phyloP scores from a whole-genome alignment of 2,113 vertebrate species.

The Ranitomeya variabilis region DNA sequence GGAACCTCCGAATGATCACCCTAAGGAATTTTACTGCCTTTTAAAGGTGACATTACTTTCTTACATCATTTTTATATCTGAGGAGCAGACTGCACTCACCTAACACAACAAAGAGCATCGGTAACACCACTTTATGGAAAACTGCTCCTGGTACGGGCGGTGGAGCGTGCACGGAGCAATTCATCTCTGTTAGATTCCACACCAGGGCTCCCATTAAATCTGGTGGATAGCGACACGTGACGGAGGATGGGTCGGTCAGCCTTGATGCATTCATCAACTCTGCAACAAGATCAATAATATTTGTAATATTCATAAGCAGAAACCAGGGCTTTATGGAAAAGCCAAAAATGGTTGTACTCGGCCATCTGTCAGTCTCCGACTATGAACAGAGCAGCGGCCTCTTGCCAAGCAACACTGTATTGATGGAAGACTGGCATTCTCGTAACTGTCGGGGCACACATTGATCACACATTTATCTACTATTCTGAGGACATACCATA shows the following conservation, averaged over 20 bases:
- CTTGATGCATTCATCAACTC: slow-evolving; percentile 65
- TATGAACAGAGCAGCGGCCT: too few relatives aligned
- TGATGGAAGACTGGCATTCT: too few relatives aligned
- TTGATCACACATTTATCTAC: too few relatives aligned
- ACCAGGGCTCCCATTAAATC: slow-evolving; percentile 61
- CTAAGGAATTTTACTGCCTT: too few relatives aligned
- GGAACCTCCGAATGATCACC: neutral
- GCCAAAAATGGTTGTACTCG: too few relatives aligned
- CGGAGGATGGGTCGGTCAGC: slow-evolving; percentile 60
- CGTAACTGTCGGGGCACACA: too few relatives aligned
- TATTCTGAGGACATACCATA: too few relatives aligned
- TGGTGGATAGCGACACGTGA: slow-evolving; percentile 66
- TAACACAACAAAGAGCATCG: slow-evolving; percentile 51
- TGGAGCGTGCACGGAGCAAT: slow-evolving; percentile 54
- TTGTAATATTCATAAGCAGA: neutral
- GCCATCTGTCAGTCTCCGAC: too few relatives aligned
- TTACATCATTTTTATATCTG: neutral
- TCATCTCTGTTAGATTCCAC: slow-evolving; percentile 64
- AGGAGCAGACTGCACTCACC: slow-evolving; percentile 57
- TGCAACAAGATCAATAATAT: slow-evolving; percentile 36
- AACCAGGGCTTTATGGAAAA: too few relatives aligned
- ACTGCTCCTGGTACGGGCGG: neutral
- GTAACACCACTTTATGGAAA: slow-evolving; percentile 17
- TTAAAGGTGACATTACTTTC: too few relatives aligned
- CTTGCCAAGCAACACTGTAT: too few relatives aligned